phyloP scores from a whole-genome alignment of 2,113 vertebrate genomes.

The Sebastes fasciatus region DNA sequence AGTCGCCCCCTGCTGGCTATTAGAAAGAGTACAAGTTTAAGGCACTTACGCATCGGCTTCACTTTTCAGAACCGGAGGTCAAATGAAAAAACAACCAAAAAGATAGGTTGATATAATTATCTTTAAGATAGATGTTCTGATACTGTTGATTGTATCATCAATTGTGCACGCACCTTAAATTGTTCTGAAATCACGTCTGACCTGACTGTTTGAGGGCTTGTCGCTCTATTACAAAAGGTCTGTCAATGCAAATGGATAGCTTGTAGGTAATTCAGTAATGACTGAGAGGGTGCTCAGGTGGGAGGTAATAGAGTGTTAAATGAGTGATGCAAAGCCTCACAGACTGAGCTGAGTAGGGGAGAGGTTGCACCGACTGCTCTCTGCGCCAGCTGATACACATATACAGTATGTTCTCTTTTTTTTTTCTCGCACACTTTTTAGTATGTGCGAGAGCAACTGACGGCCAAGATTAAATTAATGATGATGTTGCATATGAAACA shows the following conservation, averaged over 20 bases:
- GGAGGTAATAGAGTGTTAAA: constrained; percentile 77
- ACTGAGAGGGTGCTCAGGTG: constrained; percentile 73
- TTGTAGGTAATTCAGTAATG: constrained; percentile 76
- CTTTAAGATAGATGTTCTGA: not conserved
- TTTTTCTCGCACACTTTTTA: constrained; percentile 23
- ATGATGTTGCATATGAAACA: constrained; percentile 58
- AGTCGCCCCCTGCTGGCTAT: no score
- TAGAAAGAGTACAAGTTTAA: no score
- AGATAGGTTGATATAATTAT: constrained; percentile 1
- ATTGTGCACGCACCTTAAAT: not conserved
- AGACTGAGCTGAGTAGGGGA: constrained; percentile 44
- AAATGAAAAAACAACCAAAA: not conserved
- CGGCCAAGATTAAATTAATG: constrained; percentile 44
- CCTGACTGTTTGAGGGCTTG: constrained; percentile 33
- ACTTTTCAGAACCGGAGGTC: no score
- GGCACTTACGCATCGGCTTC: no score
- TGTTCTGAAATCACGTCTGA: constrained; percentile 28
- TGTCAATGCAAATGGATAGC: constrained; percentile 71
- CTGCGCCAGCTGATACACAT: constrained; percentile 1
- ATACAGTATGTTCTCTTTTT: not conserved
- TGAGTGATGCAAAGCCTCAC: constrained; percentile 69
- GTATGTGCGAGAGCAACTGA: constrained; percentile 49
- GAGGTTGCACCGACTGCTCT: constrained; percentile 29
- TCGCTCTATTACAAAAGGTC: constrained; percentile 35
- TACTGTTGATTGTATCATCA: not conserved